Evolutionary conservation across 2,888 invertebrate genomes (phyloP).

Genomic region (Eupithecia dodoneata): DNA sequence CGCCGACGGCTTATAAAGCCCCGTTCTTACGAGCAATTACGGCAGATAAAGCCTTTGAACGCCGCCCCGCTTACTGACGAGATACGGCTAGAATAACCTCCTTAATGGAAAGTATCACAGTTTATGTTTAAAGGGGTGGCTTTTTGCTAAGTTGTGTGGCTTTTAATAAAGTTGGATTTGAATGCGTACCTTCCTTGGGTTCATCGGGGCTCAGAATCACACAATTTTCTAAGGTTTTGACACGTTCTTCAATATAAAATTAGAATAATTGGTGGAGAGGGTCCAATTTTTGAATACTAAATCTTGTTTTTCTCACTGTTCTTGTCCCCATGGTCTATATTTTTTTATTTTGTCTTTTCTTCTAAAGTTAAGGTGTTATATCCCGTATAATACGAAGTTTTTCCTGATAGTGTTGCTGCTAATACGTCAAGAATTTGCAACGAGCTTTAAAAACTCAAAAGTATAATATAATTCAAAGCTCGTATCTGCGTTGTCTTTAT

Average conservation of each 20-base stretch:
- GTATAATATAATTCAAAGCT: neutral
- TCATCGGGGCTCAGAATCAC: neutral
- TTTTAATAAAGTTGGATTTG: constrained; percentile 11
- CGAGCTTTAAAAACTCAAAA: neutral
- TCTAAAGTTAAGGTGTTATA: neutral
- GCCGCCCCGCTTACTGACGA: constrained; percentile 55
- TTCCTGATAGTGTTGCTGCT: no score
- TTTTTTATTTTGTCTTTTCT: neutral
- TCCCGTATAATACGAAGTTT: no score
- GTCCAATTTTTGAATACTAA: neutral
- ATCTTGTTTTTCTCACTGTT: neutral
- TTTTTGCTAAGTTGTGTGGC: constrained; percentile 45
- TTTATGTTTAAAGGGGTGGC: constrained; percentile 53
- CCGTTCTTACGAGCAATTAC: constrained; percentile 75
- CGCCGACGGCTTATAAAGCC: constrained; percentile 63
- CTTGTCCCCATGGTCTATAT: neutral
- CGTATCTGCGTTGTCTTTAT: neutral
- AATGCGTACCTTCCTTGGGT: neutral
- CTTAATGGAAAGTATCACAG: constrained; percentile 50
- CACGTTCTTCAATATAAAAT: neutral
- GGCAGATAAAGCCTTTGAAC: constrained; percentile 70
- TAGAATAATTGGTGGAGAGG: neutral
- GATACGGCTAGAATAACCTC: constrained; percentile 51
- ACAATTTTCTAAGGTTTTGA: neutral
- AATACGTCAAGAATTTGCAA: neutral